Evolutionary conservation across 2,113 vertebrate species (phyloP), one percentile per base, ranked within the genome.

Genomic region (Colinus virginianus): DNA sequence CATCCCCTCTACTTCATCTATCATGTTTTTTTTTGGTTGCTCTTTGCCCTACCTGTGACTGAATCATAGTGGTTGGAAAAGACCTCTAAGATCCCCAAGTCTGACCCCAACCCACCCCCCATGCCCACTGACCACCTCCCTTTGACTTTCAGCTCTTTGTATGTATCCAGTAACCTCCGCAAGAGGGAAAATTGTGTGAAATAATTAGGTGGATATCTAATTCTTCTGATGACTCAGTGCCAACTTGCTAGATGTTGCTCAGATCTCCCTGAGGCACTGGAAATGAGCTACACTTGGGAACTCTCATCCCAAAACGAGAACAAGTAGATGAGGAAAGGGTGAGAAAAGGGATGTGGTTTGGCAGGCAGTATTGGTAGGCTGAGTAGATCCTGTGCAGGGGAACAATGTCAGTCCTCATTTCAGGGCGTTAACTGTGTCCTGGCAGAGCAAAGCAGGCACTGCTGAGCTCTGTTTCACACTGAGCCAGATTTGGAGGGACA

Each of bases 141-240:
- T 53, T 53, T 0, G 2, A 13, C 16, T 84, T 82, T n/a, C 68
- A 55, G 58, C 43, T 51, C 53, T 81, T 74, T 66, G 84, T 21
- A 3, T 7, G 32, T 21, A 32, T 11, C 14, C 18, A 46, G 16
- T 9, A 13, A 18, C 48, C 84, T 69, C 14, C 40, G 30, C 86
- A 78, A 83, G 74, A n/a, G 46, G 6, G 59, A 2, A 56, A 82
- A 25, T 46, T 2, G 13, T 45, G 19, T 5, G 30, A 38, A 72
- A 64, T 34, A 72, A 64, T 34, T 49, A 28, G 0, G 0, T 0
- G 17, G 7, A 9, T 45, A 23, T 26, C 18, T 11, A 28, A 1
- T 61, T 82, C 81, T 76, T 49, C 23, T 32, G 13, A 38, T 38
- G 38, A 51, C 58, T 71, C 70, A 45, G 61, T 45, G 19, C 7